Evolutionary conservation across 1,140 invertebrate genomes (phyloP).

Genomic region (Dreissena rostriformis): DNA sequence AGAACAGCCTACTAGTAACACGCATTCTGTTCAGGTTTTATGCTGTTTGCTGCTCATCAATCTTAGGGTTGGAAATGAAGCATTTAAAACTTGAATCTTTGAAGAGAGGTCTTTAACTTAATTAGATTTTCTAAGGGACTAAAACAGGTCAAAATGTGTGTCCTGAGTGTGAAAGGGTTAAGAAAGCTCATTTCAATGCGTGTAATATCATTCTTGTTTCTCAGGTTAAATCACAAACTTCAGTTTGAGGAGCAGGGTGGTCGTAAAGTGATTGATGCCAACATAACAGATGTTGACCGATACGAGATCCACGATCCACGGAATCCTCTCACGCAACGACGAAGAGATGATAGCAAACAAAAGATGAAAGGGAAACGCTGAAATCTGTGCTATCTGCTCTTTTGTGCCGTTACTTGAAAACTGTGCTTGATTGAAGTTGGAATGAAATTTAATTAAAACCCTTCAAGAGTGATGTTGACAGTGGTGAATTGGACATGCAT

Average conservation of each 20-base stretch:
- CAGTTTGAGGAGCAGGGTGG: conserved; percentile 91
- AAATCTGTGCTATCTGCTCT: neutral
- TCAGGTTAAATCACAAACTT: conserved; percentile 91
- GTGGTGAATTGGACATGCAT: neutral
- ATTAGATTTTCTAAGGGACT: no score
- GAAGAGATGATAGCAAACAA: conserved; percentile 85
- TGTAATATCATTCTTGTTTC: no score
- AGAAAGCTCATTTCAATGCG: no score
- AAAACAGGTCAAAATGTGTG: no score
- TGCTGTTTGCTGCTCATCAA: no score
- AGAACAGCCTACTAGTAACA: no score
- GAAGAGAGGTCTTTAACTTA: no score
- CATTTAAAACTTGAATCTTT: no score
- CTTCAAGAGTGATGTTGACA: neutral
- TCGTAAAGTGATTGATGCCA: conserved; percentile 95
- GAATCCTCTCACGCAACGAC: conserved; percentile 95
- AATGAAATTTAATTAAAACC: neutral
- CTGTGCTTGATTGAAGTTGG: neutral
- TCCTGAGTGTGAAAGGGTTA: no score
- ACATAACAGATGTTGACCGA: conserved; percentile 91
- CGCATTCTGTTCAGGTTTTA: no score
- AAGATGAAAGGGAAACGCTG: conserved; percentile 65
- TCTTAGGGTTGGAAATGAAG: no score
- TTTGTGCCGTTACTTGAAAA: neutral
- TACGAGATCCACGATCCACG: conserved; percentile 98